phyloP scores from a whole-genome alignment of 2,113 vertebrate genomes.

The Gymnorhina tibicen region DNA sequence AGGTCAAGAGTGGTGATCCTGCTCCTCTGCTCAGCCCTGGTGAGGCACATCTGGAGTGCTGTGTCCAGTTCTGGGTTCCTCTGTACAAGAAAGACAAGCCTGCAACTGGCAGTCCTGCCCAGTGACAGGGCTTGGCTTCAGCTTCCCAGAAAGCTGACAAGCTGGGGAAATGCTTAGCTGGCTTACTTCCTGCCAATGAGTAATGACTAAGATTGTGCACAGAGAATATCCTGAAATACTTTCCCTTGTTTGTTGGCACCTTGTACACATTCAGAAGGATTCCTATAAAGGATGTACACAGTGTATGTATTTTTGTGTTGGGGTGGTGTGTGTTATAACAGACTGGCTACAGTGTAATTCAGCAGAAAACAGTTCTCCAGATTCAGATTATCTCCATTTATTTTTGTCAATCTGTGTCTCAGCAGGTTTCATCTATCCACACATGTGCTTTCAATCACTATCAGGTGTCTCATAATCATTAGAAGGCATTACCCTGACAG shows the following conservation, averaged over 20 bases:
- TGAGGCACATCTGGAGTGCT: too few species aligned
- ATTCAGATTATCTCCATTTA: neutral
- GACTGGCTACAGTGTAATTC: neutral
- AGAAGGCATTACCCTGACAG: neutral
- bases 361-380: neutral
- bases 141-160: neutral
- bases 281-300: neutral
- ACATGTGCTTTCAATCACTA: neutral
- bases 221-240: neutral
- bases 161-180: neutral
- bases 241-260: neutral
- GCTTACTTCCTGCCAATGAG: neutral
- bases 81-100: neutral
- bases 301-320: neutral
- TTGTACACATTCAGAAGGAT: neutral
- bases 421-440: neutral
- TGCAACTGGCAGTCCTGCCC: neutral
- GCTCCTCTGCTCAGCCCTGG: neutral
- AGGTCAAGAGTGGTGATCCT: neutral
- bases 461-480: neutral
- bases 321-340: neutral
- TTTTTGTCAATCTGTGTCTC: neutral
- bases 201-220: neutral
- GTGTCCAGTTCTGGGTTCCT: neutral
- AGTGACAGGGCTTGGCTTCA: accelerated